A percentile compares a stretch with the other conserved stretches of the same genome.
phyloP scores from a whole-genome alignment of 2,113 vertebrate genomes.

The Nestor notabilis region DNA sequence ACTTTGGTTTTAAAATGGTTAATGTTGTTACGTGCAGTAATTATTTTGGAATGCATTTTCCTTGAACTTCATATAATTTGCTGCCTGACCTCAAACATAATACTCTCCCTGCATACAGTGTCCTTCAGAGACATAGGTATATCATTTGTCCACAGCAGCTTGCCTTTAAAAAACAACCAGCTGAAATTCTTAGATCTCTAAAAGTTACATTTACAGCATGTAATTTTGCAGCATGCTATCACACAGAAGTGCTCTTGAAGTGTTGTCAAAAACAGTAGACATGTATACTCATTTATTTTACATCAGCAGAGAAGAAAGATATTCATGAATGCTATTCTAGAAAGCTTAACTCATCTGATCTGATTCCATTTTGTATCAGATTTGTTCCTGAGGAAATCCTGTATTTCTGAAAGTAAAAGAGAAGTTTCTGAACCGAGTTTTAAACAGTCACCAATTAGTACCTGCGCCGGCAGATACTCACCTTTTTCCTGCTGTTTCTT shows the following conservation, averaged over 20 bases:
- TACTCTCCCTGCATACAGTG: fast-evolving
- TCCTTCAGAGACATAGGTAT: background rate
- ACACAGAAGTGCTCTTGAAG: background rate
- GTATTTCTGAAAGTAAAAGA: background rate
- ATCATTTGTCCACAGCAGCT: background rate
- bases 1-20: background rate
- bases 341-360: background rate
- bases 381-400: background rate
- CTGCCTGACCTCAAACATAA: background rate
- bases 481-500: background rate
- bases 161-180: background rate
- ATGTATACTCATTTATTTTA: background rate
- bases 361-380: background rate
- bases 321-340: background rate
- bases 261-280: background rate
- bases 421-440: background rate
- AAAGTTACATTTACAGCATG: background rate
- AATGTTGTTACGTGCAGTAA: background rate
- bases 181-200: background rate
- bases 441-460: background rate
- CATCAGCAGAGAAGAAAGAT: background rate
- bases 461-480: background rate
- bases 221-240: background rate
- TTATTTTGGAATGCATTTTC: background rate
- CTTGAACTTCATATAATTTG: background rate